Evolutionary conservation across 2,797 vertebrate species (phyloP).

Genomic region (Xyrichtys novacula): DNA sequence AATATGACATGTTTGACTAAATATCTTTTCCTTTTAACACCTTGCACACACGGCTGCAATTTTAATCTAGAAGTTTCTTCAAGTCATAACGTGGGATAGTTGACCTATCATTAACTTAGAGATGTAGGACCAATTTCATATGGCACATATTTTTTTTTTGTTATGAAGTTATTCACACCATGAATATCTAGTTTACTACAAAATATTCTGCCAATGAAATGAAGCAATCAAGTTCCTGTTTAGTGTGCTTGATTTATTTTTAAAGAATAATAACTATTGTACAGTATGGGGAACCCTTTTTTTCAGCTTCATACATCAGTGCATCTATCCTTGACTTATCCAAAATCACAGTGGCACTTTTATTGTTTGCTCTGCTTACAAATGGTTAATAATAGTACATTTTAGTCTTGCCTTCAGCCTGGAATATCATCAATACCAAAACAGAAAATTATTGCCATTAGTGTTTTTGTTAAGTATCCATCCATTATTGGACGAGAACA

Average conservation of each 20-base stretch:
- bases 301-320: neutral
- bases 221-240: neutral
- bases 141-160: no score
- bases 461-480: neutral
- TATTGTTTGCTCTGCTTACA: neutral
- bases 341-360: neutral
- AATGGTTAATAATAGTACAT: neutral
- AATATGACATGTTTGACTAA: neutral
- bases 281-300: neutral
- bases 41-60: conserved; percentile 1
- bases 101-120: neutral
- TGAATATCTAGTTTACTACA: neutral
- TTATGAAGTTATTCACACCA: neutral
- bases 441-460: neutral
- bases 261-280: neutral
- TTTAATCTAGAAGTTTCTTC: neutral
- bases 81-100: neutral
- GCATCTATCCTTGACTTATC: neutral
- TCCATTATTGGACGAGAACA: conserved; percentile 6
- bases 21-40: neutral
- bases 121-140: neutral
- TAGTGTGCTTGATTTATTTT: neutral
- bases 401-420: neutral
- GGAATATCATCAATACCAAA: neutral
- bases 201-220: neutral